Evolutionary conservation across 2,888 invertebrate genomes (phyloP), one percentile per base, ranked within the genome.

Genomic region (Tipula unca): DNA sequence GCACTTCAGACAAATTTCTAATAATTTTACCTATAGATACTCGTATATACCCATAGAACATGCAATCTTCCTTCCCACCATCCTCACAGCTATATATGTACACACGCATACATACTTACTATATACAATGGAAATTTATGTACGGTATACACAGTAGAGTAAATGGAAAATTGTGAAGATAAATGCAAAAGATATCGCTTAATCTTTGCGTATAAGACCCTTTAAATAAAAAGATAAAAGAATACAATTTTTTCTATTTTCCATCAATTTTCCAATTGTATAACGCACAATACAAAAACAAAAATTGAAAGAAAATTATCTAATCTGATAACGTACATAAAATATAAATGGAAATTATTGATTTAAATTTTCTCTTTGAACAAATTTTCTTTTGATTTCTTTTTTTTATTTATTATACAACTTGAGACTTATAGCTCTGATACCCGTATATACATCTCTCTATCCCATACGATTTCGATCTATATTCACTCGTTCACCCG

Each of bases 341-440:
- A 25, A 69, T 69, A 69, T 69, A 69, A 69, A 69, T 69, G 69
- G 69, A 69, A 69, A 69, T 69, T 69, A 69, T 69, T 69, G 69
- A 69, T 69, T 69, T 69, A 69, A 69, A 69, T 69, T 69, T 69
- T 69, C 25, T 69, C 25, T 69, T 69, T 69, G 69, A 69, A 25
- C 69, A 69, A 69, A 25, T 69, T 69, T 69, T 69, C 69, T 69
- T 69, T 69, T 69, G 69, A 69, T 69, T 69, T 69, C 6, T 32
- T 32, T 32, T 32, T 32, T 32, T 54, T 54, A 54, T 54, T 17
- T 69, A 69, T 69, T 25, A 69, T n/a, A n/a, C 25, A 69, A 69
- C 69, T 69, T 69, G 10, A 69, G 6, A 69, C 69, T 25, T 69
- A 69, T 25, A 69, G 1, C 69, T 25, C 69, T 20, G 17, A 17